Percentiles rank a stretch among this genome's conserved stretches.
These are phyloP conservation scores for Andrena camellia DNA, from an alignment of 2,888 invertebrate genomes.

Conservation along the genomic window DNA sequence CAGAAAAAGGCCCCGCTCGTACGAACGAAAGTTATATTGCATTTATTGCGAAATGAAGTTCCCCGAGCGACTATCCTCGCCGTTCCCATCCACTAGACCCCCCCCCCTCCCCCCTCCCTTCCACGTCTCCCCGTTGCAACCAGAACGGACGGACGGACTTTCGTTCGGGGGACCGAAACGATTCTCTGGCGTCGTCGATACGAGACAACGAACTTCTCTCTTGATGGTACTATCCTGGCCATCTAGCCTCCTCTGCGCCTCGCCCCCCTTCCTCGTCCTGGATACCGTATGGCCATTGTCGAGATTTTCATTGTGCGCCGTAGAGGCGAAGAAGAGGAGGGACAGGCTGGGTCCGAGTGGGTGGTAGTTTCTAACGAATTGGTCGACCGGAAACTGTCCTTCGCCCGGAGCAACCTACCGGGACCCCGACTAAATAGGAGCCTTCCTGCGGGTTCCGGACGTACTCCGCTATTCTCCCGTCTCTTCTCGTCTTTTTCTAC, in stretches of 20 bases:
- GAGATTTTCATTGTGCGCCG: constrained; percentile 75
- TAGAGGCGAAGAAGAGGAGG: constrained; percentile 57
- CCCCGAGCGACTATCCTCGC: constrained; percentile 56
- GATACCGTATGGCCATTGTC: constrained; percentile 74
- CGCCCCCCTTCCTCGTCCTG: constrained; percentile 36
- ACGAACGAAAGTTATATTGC: constrained; percentile 76
- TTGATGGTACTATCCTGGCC: constrained; percentile 47
- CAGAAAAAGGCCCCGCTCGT: constrained; percentile 56
- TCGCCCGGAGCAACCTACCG: constrained; percentile 56
- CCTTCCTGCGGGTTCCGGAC: constrained; percentile 51
- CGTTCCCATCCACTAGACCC: constrained; percentile 3
- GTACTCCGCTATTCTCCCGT: constrained; percentile 39
- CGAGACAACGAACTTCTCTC: constrained; percentile 58
- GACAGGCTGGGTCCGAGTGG: constrained; percentile 51
- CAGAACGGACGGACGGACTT: constrained; percentile 34
- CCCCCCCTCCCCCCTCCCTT: not conserved
- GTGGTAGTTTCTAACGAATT: constrained; percentile 79
- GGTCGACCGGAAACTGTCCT: constrained; percentile 74
- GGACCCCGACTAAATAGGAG: constrained; percentile 65
- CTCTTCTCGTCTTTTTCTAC: not conserved
- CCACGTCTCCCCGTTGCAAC: constrained; percentile 8
- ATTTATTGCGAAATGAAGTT: constrained; percentile 78
- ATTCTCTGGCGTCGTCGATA: constrained; percentile 63
- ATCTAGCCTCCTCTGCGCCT: constrained; percentile 36
- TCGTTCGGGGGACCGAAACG: constrained; percentile 53